A percentile compares a stretch with the other conserved stretches of the same genome.
Evolutionary conservation across 2,797 vertebrate genomes (phyloP).

Genomic region (Loris lydekkerianus): DNA sequence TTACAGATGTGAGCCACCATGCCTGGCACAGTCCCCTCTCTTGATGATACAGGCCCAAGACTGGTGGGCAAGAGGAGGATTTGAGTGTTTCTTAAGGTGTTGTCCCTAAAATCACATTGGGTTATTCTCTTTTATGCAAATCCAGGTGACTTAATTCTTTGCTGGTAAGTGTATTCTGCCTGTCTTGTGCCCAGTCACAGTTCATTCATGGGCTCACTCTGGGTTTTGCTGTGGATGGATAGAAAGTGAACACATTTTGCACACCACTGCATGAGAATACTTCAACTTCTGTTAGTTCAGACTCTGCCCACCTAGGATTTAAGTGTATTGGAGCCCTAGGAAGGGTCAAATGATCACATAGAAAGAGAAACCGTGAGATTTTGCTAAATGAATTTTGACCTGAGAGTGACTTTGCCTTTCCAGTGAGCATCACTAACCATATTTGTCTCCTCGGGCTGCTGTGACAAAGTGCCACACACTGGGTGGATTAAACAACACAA

Average conservation of each 20-base stretch:
- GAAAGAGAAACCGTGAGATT: slow-evolving; percentile 40
- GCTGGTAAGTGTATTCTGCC: background rate
- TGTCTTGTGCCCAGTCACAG: background rate
- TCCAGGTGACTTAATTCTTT: background rate
- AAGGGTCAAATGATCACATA: background rate
- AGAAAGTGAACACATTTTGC: background rate
- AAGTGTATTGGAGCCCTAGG: background rate
- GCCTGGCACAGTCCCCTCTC: background rate
- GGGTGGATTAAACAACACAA: background rate
- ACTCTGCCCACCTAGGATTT: background rate
- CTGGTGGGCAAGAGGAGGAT: background rate
- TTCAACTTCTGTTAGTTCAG: background rate
- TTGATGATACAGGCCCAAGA: background rate
- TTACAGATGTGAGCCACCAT: too few relatives aligned
- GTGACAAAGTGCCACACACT: background rate
- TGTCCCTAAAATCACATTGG: background rate
- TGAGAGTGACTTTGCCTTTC: background rate
- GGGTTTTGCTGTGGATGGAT: background rate
- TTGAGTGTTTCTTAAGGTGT: background rate
- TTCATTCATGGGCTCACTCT: background rate
- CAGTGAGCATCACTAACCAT: background rate
- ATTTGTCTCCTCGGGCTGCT: background rate
- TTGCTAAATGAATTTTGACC: slow-evolving; percentile 10
- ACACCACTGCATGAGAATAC: background rate
- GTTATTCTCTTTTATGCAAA: slow-evolving; percentile 22